Evolutionary conservation across 2,888 invertebrate species (phyloP), one percentile per base, ranked within the genome.

Genomic region (Trachelus tabidus): DNA sequence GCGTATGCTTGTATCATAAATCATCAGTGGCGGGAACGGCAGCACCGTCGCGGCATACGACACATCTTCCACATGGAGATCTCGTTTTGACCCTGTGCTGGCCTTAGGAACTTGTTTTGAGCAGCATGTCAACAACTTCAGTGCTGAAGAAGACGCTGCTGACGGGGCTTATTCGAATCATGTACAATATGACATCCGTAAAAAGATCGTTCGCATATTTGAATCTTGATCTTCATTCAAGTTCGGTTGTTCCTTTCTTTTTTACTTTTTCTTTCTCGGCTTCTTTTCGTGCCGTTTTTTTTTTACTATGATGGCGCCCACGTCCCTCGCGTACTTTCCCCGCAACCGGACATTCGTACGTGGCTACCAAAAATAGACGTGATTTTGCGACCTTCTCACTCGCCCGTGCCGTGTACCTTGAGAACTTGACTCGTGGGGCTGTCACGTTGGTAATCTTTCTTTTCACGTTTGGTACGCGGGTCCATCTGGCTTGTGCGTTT

Each of bases 221-320:
- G 9, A 15, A 56, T 71, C 23, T 71, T 30, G 31, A 33, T 71
- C 71, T 71, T 30, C 23, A 33, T 30, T 71, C 9, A 31, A 56
- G 0, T 23, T 56, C 2, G 15, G 6, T 40, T 77, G 76, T 68
- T 69, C 37, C 68, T 40, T 37, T 76, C 33, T 30, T 73, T 74
- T 40, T 69, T 69, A 56, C 23, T 33, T 76, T 31, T 34, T 74
- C 6, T 23, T 69, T 73, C 3, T 69, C 35, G 35, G 11, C 68
- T 33, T 78, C 3, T 76, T 12, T 34, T 23, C 34, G 73, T n/a
- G 74, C 33, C 68, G n/a, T n/a, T 76, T 75, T 69, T 76, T 75
- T 56, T 69, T 34, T 37, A 68, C 40, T 79, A 30, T 56, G 68
- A 69, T 34, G n/a, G 73, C 56, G 12, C 69, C 11, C 33, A 15